phyloP scores from a whole-genome alignment of 1,140 invertebrate species.

The Camponotus pennsylvanicus region DNA sequence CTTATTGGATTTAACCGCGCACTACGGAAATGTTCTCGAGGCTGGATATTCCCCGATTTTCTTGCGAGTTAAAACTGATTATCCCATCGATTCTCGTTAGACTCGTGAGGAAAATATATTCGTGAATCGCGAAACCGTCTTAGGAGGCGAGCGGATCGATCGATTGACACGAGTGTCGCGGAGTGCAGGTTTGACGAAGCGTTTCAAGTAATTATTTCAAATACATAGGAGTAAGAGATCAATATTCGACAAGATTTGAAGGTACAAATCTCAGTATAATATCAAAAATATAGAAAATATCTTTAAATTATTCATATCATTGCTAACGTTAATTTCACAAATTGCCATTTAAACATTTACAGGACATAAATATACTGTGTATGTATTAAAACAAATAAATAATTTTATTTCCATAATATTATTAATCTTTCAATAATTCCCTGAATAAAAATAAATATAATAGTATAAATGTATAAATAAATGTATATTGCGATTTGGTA shows the following conservation, averaged over 20 bases:
- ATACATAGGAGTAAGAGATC: background rate
- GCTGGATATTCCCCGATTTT: background rate
- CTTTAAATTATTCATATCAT: too few relatives aligned
- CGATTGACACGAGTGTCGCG: background rate
- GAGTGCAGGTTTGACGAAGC: background rate
- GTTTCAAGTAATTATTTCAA: background rate
- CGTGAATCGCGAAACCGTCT: background rate
- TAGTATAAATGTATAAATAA: too few relatives aligned
- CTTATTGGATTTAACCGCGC: conserved; percentile 60
- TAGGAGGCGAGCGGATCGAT: background rate
- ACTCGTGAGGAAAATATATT: background rate
- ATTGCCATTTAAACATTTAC: too few relatives aligned
- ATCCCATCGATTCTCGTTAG: conserved; percentile 12
- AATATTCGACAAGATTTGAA: background rate
- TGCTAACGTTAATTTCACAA: background rate
- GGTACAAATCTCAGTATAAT: too few relatives aligned
- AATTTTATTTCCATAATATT: background rate
- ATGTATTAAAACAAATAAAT: background rate
- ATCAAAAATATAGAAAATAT: too few relatives aligned
- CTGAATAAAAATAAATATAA: background rate
- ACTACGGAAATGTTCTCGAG: conserved; percentile 8
- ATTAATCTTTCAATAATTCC: background rate
- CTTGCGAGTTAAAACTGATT: conserved; percentile 37
- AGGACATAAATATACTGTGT: too few relatives aligned
- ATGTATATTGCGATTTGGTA: too few relatives aligned